Evolutionary conservation across 2,888 invertebrate genomes (phyloP), one percentile per base, ranked within the genome.

Genomic region (Gymnocheta viridis): DNA sequence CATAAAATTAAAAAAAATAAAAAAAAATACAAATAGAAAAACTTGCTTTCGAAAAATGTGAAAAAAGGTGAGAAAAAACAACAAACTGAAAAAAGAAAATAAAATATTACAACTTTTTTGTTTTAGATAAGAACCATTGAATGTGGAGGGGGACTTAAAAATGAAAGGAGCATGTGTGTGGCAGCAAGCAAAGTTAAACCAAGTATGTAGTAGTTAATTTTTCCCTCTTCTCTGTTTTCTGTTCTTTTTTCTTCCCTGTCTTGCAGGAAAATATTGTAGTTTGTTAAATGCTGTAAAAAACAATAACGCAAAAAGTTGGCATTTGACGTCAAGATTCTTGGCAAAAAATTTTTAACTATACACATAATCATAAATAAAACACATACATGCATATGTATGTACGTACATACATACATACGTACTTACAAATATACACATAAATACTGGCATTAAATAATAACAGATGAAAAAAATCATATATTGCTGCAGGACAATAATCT

Each of bases 261-360:
- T 81, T 81, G 47, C 77, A 77, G 67, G 73, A 77, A 81, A 74
- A 78, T 80, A 76, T 80, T 83, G 80, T 83, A 54, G 76, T 80
- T 79, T 76, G 74, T 79, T 80, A 83, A 83, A 83, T 80, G 83
- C 72, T 83, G 83, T 76, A 84, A 77, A 84, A 81, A 78, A 35
- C n/a, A 70, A 62, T n/a, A 70, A 76, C 22, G 35, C 66, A 62
- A 84, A 83, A 83, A 76, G 77, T 84, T 84, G 69, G 84, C 72
- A 81, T 84, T 84, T 81, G 84, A 84, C 84, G 84, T 84, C 81
- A 78, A 84, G 84, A 84, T 73, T 81, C 84, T 84, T 81, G 73
- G 84, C 84, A 78, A 81, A 67, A 60, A 74, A 41, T 47, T 27
- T 19, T 14, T 35, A 56, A 5, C 35, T 1, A 47, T 41, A 44